Percentiles rank a stretch among this genome's conserved stretches.
phyloP scores from a whole-genome alignment of 2,888 invertebrate species.

The Eledona agricola region DNA sequence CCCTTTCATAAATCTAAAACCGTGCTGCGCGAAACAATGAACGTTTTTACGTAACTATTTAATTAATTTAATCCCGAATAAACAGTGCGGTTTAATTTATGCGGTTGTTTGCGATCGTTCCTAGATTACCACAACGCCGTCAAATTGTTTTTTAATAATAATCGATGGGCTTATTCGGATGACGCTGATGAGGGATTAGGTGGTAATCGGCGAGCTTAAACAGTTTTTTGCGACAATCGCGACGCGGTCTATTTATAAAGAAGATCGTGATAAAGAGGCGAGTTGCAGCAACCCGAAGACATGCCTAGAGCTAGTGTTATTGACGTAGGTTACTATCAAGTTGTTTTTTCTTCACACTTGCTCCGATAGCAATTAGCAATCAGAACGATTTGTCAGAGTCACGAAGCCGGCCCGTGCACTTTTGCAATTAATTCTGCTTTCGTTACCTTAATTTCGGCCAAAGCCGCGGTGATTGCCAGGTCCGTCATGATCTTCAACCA shows the following conservation, averaged over 20 bases:
- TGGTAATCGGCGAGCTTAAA: conserved; percentile 10
- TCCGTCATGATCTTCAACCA: conserved; percentile 61
- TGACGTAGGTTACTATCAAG: conserved; percentile 41
- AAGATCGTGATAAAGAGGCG: conserved; percentile 3
- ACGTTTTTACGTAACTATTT: conserved; percentile 28
- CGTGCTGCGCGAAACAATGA: conserved; percentile 26
- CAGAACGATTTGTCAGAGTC: conserved; percentile 20
- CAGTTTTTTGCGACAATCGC: too few species aligned
- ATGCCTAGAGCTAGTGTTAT: conserved; percentile 30
- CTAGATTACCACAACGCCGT: conserved; percentile 10
- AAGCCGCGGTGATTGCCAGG: conserved; percentile 58
- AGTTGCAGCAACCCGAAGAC: conserved; percentile 24
- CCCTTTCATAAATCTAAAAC: conserved; percentile 24
- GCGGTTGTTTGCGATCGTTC: conserved; percentile 19
- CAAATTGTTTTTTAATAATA: conserved; percentile 10
- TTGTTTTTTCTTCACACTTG: conserved; percentile 22
- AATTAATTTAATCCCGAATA: conserved; percentile 16
- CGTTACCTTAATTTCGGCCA: conserved; percentile 60
- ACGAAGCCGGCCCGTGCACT: conserved; percentile 20
- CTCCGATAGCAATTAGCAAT: conserved; percentile 16
- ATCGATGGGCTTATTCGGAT: conserved; percentile 7
- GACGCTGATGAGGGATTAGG: conserved; percentile 5
- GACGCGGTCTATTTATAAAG: conserved; percentile 15
- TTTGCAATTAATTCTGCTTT: conserved; percentile 2
- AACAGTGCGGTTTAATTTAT: conserved; percentile 21